Conservation (phyloP, 2,888 invertebrate genomes). For the Pinctada fucata region DNA sequence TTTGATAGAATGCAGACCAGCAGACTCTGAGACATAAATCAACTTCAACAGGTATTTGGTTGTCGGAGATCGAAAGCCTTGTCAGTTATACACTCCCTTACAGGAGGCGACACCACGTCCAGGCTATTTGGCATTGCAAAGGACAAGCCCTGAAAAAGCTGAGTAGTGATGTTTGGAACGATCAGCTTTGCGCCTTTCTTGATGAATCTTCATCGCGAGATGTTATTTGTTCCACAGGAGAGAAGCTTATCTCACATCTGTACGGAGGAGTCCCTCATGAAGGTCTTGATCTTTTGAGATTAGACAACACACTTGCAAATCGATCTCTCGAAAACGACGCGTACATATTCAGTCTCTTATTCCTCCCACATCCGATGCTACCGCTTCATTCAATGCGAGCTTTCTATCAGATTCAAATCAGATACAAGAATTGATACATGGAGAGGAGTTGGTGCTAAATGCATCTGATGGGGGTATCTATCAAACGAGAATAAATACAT, state of each 20-base stretch:
- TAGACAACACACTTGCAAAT: conserved; percentile 2
- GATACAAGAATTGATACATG: not conserved
- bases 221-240: not conserved
- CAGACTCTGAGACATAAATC: not conserved
- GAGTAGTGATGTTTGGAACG: not conserved
- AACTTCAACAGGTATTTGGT: not conserved
- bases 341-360: conserved; percentile 2
- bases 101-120: not conserved
- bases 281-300: conserved; percentile 9
- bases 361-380: conserved; percentile 3
- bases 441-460: too few relatives aligned
- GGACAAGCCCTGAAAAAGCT: not conserved
- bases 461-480: too few relatives aligned
- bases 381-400: conserved; percentile 3
- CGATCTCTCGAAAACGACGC: not conserved
- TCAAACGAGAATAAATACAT: too few relatives aligned
- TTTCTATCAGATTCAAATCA: not conserved
- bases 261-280: conserved; percentile 15
- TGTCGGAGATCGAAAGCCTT: not conserved
- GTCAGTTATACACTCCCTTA: not conserved
- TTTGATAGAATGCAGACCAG: not conserved
- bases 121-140: not conserved
- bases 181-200: not conserved
- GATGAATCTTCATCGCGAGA: not conserved
- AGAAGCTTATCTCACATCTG: not conserved